Evolutionary conservation across 2,797 vertebrate genomes (phyloP), one percentile per base, ranked within the genome.

Genomic region (Notoglanidium macrostoma): DNA sequence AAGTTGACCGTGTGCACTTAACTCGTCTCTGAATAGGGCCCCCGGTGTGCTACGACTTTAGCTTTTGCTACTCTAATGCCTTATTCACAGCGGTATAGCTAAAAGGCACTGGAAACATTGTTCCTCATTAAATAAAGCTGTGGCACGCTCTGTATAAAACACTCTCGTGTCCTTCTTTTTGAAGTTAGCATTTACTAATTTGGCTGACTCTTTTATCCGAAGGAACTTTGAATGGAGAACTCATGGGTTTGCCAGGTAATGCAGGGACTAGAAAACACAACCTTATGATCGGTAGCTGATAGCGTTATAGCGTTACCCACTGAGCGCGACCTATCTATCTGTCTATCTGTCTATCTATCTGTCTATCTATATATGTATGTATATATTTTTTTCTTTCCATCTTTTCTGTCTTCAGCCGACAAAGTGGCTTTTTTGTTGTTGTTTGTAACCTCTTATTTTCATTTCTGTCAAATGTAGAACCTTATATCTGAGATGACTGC

Each of bases 401-500:
- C 59, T n/a, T 63, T 70, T 14, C 19, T 61, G 35, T 72, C 68
- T 46, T 63, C 40, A 29, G 46, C 46, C 54, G 57, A 44, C 8
- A 35, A 35, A 35, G 35, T 35, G 63, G 44, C n/a, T 86, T 78
- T 68, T 35, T 70, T 21, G 9, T n/a, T n/a, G n/a, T 14, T 29
- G 12, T 29, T 29, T 1, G 3, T 5, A 5, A 23, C 32, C 55
- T 46, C 35, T 11, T 72, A 59, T 80, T 81, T 54, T 68, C 35
- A 46, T 72, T 72, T 61, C 32, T 61, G 57, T 81, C 76, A 72
- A 61, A 86, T 15, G 3, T 26, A 9, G 65, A 57, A 65, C 40
- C 32, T 40, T 74, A 54, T 83, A 87, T 83, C 19, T 82, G 46
- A 65, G 57, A 83, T 78, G 81, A 70, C 59, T 55, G 10, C 51